Conservation (phyloP, 2,888 invertebrate species). For the Ennomos fuscantarius region DNA sequence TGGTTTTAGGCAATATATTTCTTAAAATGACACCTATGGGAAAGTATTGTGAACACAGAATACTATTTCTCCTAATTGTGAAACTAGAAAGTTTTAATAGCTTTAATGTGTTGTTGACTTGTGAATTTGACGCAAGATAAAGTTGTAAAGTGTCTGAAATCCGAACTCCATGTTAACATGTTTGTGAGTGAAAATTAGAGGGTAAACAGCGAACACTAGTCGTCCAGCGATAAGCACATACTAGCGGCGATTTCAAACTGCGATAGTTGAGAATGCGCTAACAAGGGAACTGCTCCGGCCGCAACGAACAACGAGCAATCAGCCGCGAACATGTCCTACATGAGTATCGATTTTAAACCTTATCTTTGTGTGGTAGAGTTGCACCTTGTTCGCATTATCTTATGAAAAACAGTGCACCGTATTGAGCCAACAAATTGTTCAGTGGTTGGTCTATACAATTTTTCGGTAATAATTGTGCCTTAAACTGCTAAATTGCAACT, state of each 20-base stretch:
- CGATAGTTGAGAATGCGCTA: conserved; percentile 50
- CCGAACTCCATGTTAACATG: conserved; percentile 54
- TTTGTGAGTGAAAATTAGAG: conserved; percentile 66
- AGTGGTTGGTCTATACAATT: neutral
- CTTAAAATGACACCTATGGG: neutral
- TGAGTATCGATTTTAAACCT: conserved; percentile 1
- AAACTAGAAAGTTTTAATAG: conserved; percentile 31
- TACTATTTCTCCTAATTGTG: no score
- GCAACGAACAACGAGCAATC: conserved; percentile 51
- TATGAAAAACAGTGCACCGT: conserved; percentile 7
- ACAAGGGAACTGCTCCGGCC: conserved; percentile 63
- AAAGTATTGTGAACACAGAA: no score
- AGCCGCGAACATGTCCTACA: conserved; percentile 6
- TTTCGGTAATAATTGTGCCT: neutral
- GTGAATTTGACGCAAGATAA: conserved; percentile 46
- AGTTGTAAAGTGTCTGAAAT: conserved; percentile 49
- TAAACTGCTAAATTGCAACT: no score
- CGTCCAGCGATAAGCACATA: conserved; percentile 58
- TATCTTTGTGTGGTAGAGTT: conserved; percentile 7
- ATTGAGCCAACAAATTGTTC: conserved; percentile 7
- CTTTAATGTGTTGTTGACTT: conserved; percentile 40
- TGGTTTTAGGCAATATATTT: no score
- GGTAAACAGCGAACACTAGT: conserved; percentile 61
- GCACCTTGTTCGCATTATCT: neutral
- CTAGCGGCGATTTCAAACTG: conserved; percentile 38